Base-by-base conservation (phyloP, 2,888 invertebrate species). In the Mycalesis mineus region DNA sequence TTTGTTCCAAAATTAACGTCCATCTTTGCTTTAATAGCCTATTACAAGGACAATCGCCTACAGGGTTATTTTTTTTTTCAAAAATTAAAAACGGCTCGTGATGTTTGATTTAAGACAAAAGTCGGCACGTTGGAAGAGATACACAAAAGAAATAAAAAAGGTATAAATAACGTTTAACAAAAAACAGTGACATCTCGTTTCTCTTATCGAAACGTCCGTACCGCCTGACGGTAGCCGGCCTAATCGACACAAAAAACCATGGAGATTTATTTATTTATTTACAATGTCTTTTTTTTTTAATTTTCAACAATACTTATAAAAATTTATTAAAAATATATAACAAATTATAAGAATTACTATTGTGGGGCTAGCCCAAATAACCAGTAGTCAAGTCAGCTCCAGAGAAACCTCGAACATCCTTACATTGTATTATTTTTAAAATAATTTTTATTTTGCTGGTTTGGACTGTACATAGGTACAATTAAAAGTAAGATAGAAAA, bases 111-210 rank as follows among this genome's bases (percentile, higher is more conserved):
- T 79, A 78, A 79, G 74, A 82, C 80, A 82, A 80, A 76, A 73
- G 82, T 74, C 80, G 77, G 78, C 74, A 70, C 78, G 75, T 69
- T 74, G 72, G 75, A 73, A 71, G 72, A 50, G 52, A 61, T 58
- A 54, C 51, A 61, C 70, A 66, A 66, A 69, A 45, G 60, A 65
- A 66, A 70, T 67, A 65, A 84, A 88, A 88, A 83, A 80, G 73
- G 75, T 78, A 84, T 88, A 88, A 88, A 89, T 88, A 84, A 84
- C 83, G 80, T 84, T 86, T 86, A 84, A 88, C 84, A 84, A 86
- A 83, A 88, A 85, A 82, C 84, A 82, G 78, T 88, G 87, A 86
- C 88, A 87, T 88, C 84, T 82, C 84, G 78, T 78, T 76, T 77
- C 77, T 75, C 78, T 87, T 87, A 88, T 88, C 85, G 78, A 65